Evolutionary conservation across 2,797 vertebrate genomes (phyloP), one percentile per base, ranked within the genome.

Genomic region (Alosa sapidissima): DNA sequence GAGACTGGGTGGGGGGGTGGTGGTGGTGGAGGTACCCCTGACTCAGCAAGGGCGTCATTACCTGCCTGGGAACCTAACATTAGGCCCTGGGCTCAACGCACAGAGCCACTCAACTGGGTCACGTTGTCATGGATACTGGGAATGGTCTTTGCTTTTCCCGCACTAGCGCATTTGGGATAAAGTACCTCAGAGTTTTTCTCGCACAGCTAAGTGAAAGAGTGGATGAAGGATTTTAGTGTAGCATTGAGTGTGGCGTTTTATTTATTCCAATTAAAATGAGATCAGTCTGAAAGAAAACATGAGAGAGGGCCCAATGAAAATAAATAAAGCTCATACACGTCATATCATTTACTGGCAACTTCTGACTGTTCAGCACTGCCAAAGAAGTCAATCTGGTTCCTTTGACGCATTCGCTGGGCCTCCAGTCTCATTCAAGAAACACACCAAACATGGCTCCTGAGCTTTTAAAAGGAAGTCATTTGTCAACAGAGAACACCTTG

Each of bases 401-500:
- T 19, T 45, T 47, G 6, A 78, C 6, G 3, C 72, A 78, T 78
- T 78, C 6, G 16, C 72, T 21, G 72, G 7, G 5, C 14, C 16
- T 78, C 72, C 72, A 41, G 41, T 78, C 72, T 78, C 14, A 9
- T 19, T 78, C 5, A 45, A 78, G 72, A 47, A 47, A 78, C 28
- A 41, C 9, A 16, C 19, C 36, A 72, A 65, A 72, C 65, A 72
- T 41, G 65, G 36, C 41, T 19, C 41, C 36, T 51, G 75, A 82
- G 81, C 36, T 91, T 92, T 94, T 93, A 92, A 93, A 94, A 95
- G 95, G 93, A 95, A 95, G 94, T 95, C 92, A 95, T 95, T 95
- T 95, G 95, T 96, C 95, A 95, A 89, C 92, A 90, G 87, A 86
- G 90, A 92, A 93, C 92, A 95, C 91, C 94, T 93, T 93, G 90